These are phyloP conservation scores for Palythoa grandis DNA, from an alignment of 92 coral and sea anemone genomes.

Conservation along the genomic window DNA sequence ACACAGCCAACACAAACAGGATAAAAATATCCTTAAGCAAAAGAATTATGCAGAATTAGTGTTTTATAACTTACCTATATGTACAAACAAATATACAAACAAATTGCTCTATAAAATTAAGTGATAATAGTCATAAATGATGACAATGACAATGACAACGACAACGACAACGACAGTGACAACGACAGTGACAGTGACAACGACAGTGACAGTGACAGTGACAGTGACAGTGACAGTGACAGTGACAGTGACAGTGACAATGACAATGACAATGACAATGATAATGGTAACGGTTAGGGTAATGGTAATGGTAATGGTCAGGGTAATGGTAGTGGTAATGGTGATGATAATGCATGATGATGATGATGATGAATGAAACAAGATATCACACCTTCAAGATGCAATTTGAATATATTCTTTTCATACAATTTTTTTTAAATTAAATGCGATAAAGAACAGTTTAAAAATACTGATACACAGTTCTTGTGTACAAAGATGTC, in stretches of 20 bases:
- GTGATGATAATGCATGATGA: too few relatives aligned
- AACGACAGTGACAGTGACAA: not conserved
- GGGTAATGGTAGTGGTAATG: not conserved
- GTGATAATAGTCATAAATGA: not conserved
- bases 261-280: not conserved
- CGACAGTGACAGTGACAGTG: too few relatives aligned
- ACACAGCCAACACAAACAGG: conserved; percentile 30
- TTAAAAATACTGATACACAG: too few relatives aligned
- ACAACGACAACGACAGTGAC: not conserved
- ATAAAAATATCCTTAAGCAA: not conserved
- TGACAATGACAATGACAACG: too few relatives aligned
- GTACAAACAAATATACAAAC: too few relatives aligned
- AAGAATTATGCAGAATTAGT: not conserved
- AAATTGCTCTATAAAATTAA: not conserved
- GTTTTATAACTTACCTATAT: not conserved
- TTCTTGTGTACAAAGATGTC: not conserved
- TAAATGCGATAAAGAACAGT: too few relatives aligned
- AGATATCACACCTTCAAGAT: too few relatives aligned
- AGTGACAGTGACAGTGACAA: not conserved
- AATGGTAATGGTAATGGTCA: not conserved
- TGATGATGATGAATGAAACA: too few relatives aligned
- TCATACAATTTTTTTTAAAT: too few relatives aligned
- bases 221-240: not conserved
- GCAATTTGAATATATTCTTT: too few relatives aligned
- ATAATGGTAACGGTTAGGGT: not conserved